Conservation (phyloP, 2,888 invertebrate species). For the Lottia gigantea region DNA sequence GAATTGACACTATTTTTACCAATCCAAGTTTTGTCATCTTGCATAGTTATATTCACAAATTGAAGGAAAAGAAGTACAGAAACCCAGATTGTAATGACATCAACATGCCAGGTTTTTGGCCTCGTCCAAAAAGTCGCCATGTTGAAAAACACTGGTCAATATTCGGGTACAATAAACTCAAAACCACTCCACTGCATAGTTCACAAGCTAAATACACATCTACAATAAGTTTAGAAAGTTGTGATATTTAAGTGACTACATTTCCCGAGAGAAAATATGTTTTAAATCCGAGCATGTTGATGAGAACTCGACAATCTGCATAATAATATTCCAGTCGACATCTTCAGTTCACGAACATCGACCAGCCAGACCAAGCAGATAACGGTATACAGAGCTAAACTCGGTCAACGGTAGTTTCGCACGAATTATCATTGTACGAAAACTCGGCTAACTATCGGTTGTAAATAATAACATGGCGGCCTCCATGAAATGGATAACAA, state of each 20-base stretch:
- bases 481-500: neutral
- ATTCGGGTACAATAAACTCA: constrained; percentile 14
- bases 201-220: constrained; percentile 6
- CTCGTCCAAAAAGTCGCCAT: constrained; percentile 40
- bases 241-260: no score
- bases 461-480: constrained; percentile 1
- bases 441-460: neutral
- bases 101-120: constrained; percentile 23
- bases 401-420: constrained; percentile 6
- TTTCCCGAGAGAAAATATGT: no score
- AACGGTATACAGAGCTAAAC: constrained; percentile 8
- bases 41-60: constrained; percentile 19
- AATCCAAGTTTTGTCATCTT: constrained; percentile 32
- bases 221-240: no score
- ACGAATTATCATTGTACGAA: neutral
- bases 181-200: neutral
- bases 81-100: constrained; percentile 25
- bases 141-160: constrained; percentile 34
- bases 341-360: neutral
- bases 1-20: constrained; percentile 25
- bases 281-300: no score
- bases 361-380: neutral
- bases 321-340: neutral
- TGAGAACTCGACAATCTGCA: no score
- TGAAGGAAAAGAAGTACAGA: constrained; percentile 29